phyloP scores from a whole-genome alignment of 2,888 invertebrate genomes.

The Trissoscelio sp. region DNA sequence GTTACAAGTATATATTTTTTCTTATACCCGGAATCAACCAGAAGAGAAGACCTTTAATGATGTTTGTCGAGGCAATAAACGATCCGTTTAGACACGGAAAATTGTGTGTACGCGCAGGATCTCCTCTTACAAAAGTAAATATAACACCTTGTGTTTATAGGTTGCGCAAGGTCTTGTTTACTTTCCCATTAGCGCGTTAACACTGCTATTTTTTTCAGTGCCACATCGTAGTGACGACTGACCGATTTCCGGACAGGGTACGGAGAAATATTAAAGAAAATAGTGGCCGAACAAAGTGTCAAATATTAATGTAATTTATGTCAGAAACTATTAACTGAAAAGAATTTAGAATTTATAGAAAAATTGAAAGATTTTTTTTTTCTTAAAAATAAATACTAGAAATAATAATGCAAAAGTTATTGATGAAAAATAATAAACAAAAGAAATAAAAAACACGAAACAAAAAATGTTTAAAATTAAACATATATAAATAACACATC shows the following conservation, averaged over 20 bases:
- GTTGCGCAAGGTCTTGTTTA: conserved; percentile 44
- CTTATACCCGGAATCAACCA: conserved; percentile 11
- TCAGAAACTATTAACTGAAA: too few relatives aligned
- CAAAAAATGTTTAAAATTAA: too few relatives aligned
- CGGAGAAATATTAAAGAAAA: background rate
- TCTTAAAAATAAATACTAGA: too few relatives aligned
- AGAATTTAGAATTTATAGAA: too few relatives aligned
- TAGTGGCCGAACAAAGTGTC: background rate
- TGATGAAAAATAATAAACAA: too few relatives aligned
- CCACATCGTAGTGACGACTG: conserved; percentile 28
- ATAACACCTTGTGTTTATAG: conserved; percentile 56
- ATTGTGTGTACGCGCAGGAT: conserved; percentile 22
- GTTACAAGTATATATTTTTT: conserved; percentile 34
- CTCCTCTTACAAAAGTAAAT: conserved; percentile 56
- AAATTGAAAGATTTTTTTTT: too few relatives aligned
- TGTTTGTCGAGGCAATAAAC: conserved; percentile 42
- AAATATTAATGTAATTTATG: too few relatives aligned
- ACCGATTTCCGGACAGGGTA: conserved; percentile 11
- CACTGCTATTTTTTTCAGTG: conserved; percentile 9
- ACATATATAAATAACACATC: too few relatives aligned
- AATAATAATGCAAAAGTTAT: too few relatives aligned
- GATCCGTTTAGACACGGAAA: conserved; percentile 26
- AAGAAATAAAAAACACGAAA: too few relatives aligned
- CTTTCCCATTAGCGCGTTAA: conserved; percentile 40
- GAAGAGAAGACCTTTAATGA: conserved; percentile 19